These are phyloP conservation scores for Acanthis flammea DNA, from an alignment of 2,797 vertebrate species.

Conservation along the genomic window DNA sequence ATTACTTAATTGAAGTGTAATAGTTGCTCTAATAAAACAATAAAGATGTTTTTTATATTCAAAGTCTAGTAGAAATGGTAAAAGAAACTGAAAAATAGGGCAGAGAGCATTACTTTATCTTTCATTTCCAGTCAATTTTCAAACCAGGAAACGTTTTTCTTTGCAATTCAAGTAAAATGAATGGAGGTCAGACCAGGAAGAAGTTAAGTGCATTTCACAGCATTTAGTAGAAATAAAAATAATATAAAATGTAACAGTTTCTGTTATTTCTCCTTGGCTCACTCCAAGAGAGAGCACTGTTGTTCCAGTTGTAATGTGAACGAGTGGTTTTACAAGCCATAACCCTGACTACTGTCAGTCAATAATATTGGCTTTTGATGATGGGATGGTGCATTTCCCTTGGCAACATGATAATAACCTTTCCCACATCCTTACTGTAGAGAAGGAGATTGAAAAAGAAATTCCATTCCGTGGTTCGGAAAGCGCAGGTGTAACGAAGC, in stretches of 20 bases:
- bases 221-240: conserved; percentile 21
- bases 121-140: neutral
- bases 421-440: conserved; percentile 3
- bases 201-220: neutral
- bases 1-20: neutral
- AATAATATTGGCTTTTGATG: conserved; percentile 51
- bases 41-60: neutral
- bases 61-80: neutral
- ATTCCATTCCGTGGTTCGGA: neutral
- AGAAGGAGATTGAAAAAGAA: conserved; percentile 9
- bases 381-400: conserved; percentile 44
- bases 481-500: neutral
- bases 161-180: conserved; percentile 13
- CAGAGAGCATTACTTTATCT: neutral
- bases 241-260: conserved; percentile 1
- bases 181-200: neutral
- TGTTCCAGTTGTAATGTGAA: conserved; percentile 23
- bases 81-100: neutral
- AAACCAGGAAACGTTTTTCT: neutral
- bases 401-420: conserved; percentile 34
- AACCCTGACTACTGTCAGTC: conserved; percentile 34
- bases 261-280: conserved; percentile 1
- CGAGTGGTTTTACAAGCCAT: conserved; percentile 34
- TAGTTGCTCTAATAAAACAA: neutral
- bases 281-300: conserved; percentile 16